Conservation (phyloP, 2,797 vertebrate species). For the Myotis myotis region DNA sequence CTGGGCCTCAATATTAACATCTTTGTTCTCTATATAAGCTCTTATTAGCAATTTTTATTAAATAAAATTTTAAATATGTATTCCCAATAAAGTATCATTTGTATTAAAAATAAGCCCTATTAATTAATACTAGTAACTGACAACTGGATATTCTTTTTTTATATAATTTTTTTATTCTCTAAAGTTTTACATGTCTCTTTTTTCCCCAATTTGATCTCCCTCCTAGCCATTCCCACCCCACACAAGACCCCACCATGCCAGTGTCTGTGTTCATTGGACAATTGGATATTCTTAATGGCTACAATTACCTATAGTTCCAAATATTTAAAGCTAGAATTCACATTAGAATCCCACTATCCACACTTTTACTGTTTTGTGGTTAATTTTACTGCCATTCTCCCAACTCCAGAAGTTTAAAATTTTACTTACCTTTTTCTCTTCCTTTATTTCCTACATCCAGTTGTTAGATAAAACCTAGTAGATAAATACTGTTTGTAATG, state of each 20-base stretch:
- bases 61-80: not conserved
- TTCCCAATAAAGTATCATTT: not conserved
- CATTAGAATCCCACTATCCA: not conserved
- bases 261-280: not conserved
- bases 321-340: not conserved
- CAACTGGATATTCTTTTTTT: not conserved
- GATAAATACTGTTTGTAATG: not conserved
- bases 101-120: not conserved
- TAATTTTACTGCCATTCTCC: not conserved
- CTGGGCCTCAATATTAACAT: not conserved
- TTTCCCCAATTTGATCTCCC: too few relatives aligned
- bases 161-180: too few relatives aligned
- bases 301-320: not conserved
- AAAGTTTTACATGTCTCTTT: too few relatives aligned
- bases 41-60: not conserved
- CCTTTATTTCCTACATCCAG: not conserved
- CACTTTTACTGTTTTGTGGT: not conserved
- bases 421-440: not conserved
- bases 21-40: not conserved
- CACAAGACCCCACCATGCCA: too few relatives aligned
- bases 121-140: not conserved
- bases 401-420: not conserved
- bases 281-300: not conserved
- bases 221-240: too few relatives aligned
- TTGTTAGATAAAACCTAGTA: not conserved